Evolutionary conservation across 2,113 vertebrate genomes (phyloP), one percentile per base, ranked within the genome.

Genomic region (Nannobrachium achirus): DNA sequence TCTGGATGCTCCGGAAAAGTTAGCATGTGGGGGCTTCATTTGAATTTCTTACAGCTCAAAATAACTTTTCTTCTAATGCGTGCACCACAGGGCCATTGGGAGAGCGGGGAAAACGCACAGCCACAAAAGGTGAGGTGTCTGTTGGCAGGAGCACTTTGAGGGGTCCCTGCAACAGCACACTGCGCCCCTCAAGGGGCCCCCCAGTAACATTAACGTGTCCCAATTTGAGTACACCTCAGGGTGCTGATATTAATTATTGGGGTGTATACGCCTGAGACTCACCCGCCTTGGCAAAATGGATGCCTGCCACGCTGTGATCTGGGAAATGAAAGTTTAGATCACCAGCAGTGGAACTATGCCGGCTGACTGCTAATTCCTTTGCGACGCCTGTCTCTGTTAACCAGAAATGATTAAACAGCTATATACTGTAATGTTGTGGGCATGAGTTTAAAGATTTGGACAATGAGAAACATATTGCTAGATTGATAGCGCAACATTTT

Each of bases 181-280:
- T 82, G 84, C 90, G 93, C 90, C 89, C 86, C 89, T 60, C 90
- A 88, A 90, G 90, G 90, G 81, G 90, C 91, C 93, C 91, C 93
- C 91, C 89, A 91, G 94, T 94, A 95, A 95, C 94, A 95, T 95
- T 94, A 95, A 94, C 93, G 93, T 92, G 94, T 95, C 94, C 94
- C 95, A 94, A 95, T 95, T 95, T 95, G 94, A 94, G 95, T 94
- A 94, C 94, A 96, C 95, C 94, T 95, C 93, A 93, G 96, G 95
- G 93, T 93, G 91, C 82, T 87, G 91, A 91, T 94, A 96, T 97
- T 97, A 98, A 98, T 97, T 97, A 98, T 96, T 96, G 95, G 96
- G 94, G 93, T 91, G 93, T 90, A 89, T 93, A 92, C 94, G 93
- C 95, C 93, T 93, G 93, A 96, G 94, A 95, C 94, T 84, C 89